Base-by-base conservation (phyloP, 2,113 vertebrate genomes). In the Microcebus ravelobensis region DNA sequence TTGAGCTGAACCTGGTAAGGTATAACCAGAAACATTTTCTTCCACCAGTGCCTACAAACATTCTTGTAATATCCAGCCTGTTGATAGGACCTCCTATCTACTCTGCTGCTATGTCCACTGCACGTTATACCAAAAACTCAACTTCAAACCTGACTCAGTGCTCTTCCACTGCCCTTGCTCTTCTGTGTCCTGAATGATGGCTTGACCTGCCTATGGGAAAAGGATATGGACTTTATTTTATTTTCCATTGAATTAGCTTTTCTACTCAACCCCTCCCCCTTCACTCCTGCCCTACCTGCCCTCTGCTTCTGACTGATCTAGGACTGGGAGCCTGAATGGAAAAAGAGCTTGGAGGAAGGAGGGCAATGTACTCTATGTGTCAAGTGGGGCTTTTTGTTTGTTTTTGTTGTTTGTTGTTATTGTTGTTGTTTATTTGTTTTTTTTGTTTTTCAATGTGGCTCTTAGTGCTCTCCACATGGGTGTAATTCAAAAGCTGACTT, bases 21-120 rank as follows among this genome's bases (percentile, higher is more conserved):
- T 34, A 18, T 42, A 52, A 63, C 31, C n/a, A 95, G 10, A n/a
- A 74, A 96, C 31, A 9, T 50, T 93, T 91, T 87, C 18, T 76
- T 6, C 29, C 4, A 50, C 23, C 1, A 68, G 11, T 42, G 14
- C 34, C 18, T 59, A 10, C 29, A 70, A 77, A 84, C 36, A 68
- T 25, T 29, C 8, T 27, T 6, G 3, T 36, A 57, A 5, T 36
- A 27, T 31, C 8, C 15, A 50, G n/a, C 29, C 7, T 42, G n/a
- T 80, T 36, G 45, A 34, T 34, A n/a, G n/a, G 65, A 77, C 39
- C 18, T 55, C 63, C 45, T 34, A 6, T 34, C 52, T 39, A 14
- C 29, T 50, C 11, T 48, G 27, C 65, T 50, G 68, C 11, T 31
- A 6, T 1, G 52, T 23, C 31, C 12, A 87, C 48, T 48, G 31